These are phyloP conservation scores for Atrichornis clamosus DNA, from an alignment of 2,113 vertebrate genomes.

Conservation along the genomic window DNA sequence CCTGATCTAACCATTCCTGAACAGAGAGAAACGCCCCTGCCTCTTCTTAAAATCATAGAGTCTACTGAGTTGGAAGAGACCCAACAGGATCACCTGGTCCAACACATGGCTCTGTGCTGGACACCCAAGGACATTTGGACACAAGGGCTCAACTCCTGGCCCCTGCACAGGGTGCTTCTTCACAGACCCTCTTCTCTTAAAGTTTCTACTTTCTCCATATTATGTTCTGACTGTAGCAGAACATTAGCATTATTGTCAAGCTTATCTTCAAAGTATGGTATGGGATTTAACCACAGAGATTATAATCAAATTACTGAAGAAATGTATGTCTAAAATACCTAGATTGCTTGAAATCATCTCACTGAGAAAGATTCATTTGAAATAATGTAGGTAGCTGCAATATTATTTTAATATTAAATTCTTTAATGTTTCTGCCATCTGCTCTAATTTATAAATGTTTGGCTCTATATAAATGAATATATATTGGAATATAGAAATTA, in stretches of 20 bases:
- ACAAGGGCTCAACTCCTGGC: background rate
- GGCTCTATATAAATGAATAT: background rate
- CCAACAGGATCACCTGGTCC: background rate
- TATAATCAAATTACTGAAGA: background rate
- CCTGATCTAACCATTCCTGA: background rate
- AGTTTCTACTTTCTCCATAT: background rate
- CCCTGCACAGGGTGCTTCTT: background rate
- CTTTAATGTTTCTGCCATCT: background rate
- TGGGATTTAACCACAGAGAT: background rate
- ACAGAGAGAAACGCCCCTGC: fast-evolving
- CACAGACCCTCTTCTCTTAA: background rate
- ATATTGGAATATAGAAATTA: background rate
- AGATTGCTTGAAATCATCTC: background rate
- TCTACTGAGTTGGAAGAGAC: background rate
- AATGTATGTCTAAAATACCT: background rate
- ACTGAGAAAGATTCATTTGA: background rate
- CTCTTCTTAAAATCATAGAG: background rate
- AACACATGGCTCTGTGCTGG: fast-evolving
- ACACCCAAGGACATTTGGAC: background rate
- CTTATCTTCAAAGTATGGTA: background rate
- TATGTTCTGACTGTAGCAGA: background rate
- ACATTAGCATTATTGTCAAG: background rate
- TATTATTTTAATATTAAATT: background rate
- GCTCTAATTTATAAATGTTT: background rate
- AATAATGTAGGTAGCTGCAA: background rate